Conservation (phyloP, 2,797 vertebrate genomes). For the Coracias cyanogaster region DNA sequence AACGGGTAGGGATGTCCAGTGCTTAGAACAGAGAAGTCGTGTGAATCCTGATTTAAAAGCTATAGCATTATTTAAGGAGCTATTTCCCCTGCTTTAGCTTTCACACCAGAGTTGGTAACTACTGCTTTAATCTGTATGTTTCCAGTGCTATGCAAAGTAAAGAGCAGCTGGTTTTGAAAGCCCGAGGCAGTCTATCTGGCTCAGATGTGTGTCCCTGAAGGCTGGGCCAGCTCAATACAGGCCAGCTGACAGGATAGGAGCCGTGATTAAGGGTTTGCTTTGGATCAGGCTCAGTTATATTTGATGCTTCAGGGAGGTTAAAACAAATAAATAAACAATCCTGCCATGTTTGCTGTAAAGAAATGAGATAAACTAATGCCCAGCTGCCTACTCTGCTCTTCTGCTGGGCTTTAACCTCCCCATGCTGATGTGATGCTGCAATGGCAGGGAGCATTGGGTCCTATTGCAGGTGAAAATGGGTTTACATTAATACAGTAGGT, state of each 20-base stretch:
- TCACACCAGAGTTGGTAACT: background rate
- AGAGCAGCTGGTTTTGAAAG: background rate
- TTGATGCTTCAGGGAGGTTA: background rate
- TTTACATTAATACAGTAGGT: background rate
- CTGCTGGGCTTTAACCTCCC: background rate
- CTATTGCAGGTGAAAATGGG: background rate
- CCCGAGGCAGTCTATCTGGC: background rate
- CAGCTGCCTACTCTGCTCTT: background rate
- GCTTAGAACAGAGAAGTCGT: background rate
- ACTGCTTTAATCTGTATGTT: background rate
- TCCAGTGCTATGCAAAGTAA: background rate
- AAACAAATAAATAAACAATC: background rate
- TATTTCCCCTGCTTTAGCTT: background rate
- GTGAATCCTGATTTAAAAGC: background rate
- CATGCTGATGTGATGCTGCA: fast-evolving
- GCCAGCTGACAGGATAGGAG: background rate
- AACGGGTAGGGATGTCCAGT: background rate
- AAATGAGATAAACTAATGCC: background rate
- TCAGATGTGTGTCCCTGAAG: background rate
- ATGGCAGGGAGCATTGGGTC: background rate
- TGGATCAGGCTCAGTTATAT: background rate
- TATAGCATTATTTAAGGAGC: background rate
- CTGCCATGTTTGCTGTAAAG: background rate
- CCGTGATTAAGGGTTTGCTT: background rate
- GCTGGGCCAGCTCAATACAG: background rate